phyloP scores from a whole-genome alignment of 2,797 vertebrate genomes.

The Karalla daura region DNA sequence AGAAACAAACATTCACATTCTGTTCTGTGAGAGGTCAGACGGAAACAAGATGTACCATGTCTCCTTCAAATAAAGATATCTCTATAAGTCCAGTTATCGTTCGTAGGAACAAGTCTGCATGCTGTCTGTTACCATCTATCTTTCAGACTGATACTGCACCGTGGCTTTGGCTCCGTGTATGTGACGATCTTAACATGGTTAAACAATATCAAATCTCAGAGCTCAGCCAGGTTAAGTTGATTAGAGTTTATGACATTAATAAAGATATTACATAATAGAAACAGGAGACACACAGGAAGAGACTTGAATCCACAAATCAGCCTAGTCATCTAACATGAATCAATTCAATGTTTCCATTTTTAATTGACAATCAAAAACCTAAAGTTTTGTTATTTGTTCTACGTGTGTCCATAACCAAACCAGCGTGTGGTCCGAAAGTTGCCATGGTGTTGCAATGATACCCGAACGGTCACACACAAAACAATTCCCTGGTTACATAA shows the following conservation, averaged over 20 bases:
- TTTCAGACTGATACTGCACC: neutral
- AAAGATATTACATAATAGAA: constrained; percentile 1
- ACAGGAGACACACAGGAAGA: neutral
- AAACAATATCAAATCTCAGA: constrained; percentile 20
- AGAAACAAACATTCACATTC: no score
- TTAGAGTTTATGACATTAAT: constrained; percentile 23
- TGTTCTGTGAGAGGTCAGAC: neutral
- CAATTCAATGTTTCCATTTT: no score
- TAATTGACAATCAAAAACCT: no score
- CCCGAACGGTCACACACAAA: no score
- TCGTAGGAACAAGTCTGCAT: neutral
- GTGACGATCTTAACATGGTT: constrained; percentile 5
- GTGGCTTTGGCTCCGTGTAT: neutral
- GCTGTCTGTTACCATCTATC: neutral
- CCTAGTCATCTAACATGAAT: no score
- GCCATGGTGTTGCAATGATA: no score
- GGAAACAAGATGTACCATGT: neutral
- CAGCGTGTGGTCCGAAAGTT: no score
- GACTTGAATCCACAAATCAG: no score
- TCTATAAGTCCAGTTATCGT: neutral
- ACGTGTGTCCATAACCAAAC: no score
- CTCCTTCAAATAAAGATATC: neutral
- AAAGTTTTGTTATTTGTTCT: no score
- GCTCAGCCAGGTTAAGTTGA: constrained; percentile 4
- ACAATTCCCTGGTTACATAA: no score